Conservation (phyloP, 64 coral and sea anemone genomes). For the Pocillopora verrucosa region DNA sequence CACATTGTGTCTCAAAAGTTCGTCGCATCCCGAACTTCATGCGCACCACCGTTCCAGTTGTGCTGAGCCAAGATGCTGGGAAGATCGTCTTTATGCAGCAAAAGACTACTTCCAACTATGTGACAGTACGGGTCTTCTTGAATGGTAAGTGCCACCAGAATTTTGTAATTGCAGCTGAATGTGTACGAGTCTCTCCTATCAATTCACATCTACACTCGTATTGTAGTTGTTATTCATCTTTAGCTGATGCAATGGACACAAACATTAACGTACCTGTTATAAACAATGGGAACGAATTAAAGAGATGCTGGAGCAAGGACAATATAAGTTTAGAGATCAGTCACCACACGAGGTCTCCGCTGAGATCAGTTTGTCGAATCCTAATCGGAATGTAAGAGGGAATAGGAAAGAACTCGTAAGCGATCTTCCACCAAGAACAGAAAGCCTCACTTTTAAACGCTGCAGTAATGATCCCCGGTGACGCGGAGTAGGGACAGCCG, state of each 20-base stretch:
- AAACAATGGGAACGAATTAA: too few relatives aligned
- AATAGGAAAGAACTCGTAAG: background rate
- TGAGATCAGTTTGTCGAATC: too few relatives aligned
- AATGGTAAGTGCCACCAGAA: background rate
- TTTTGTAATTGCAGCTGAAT: too few relatives aligned
- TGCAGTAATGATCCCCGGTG: background rate
- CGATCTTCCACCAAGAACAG: background rate
- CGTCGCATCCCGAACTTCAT: background rate
- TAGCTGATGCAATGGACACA: background rate
- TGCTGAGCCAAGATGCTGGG: constrained; percentile 24
- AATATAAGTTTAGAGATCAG: too few relatives aligned
- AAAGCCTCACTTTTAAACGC: background rate
- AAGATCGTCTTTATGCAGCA: background rate
- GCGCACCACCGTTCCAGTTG: background rate
- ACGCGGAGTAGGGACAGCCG: background rate
- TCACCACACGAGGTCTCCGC: too few relatives aligned
- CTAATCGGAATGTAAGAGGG: background rate
- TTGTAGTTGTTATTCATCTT: background rate
- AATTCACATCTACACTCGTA: too few relatives aligned
- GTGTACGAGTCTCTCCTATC: too few relatives aligned
- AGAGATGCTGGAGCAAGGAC: too few relatives aligned
- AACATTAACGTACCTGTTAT: background rate
- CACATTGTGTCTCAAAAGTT: constrained; percentile 16
- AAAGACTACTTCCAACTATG: background rate
- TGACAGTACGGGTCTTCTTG: background rate